phyloP scores from a whole-genome alignment of 2,797 vertebrate species.

The Sebastes hubbsi region DNA sequence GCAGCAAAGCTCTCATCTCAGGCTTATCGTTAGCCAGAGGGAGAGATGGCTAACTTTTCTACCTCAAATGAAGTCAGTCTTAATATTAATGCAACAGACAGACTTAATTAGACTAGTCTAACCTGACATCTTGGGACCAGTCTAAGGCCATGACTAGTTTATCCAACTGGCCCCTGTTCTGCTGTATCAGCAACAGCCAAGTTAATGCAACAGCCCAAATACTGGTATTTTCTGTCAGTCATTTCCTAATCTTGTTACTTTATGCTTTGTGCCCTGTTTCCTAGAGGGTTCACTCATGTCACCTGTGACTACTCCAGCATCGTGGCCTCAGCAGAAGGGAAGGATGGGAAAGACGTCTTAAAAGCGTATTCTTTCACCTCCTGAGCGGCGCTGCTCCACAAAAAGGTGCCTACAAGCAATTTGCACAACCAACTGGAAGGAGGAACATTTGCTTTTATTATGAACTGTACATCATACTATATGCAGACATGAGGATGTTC shows the following conservation, averaged over 20 bases:
- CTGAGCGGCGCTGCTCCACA: slow-evolving; percentile 42
- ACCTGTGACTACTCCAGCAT: slow-evolving; percentile 83
- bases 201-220: not conserved
- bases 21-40: too few relatives aligned
- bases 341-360: slow-evolving; percentile 79
- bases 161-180: not conserved
- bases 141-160: not conserved
- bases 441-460: slow-evolving; percentile 35
- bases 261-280: slow-evolving; percentile 9
- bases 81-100: too few relatives aligned
- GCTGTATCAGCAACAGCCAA: not conserved
- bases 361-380: slow-evolving; percentile 81
- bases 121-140: too few relatives aligned
- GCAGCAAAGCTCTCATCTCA: too few relatives aligned
- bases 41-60: too few relatives aligned
- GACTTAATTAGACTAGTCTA: too few relatives aligned
- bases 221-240: not conserved
- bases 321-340: slow-evolving; percentile 75
- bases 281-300: slow-evolving; percentile 80
- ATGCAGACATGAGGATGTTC: not conserved
- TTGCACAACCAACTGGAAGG: not conserved
- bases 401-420: not conserved
- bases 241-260: not conserved
- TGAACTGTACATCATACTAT: not conserved
- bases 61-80: too few relatives aligned